Conservation (phyloP, 2,888 invertebrate species). For the Acanthosoma haemorrhoidale region DNA sequence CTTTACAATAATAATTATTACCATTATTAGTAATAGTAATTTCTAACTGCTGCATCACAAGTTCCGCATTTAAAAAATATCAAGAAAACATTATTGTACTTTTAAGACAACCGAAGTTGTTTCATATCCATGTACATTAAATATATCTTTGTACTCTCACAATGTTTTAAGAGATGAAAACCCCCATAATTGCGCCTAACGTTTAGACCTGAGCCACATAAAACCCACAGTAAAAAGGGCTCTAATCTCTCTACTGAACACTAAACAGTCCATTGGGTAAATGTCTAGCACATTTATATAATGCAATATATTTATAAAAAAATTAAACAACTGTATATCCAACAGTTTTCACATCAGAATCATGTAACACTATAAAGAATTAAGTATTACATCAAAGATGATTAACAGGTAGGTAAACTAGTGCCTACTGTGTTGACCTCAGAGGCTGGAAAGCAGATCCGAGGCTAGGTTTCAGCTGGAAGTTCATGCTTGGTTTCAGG, state of each 20-base stretch:
- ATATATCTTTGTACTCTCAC: constrained; percentile 26
- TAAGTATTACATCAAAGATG: background rate
- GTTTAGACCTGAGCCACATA: background rate
- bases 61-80: constrained; percentile 9
- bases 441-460: constrained; percentile 77
- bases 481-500: constrained; percentile 62
- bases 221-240: background rate
- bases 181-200: background rate
- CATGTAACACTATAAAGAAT: background rate
- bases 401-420: background rate
- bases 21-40: background rate
- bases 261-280: constrained; percentile 16
- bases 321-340: constrained; percentile 14
- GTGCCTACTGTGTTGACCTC: constrained; percentile 46
- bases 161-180: constrained; percentile 18
- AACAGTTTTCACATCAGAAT: background rate
- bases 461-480: constrained; percentile 71
- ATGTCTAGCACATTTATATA: constrained; percentile 17
- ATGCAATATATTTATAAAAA: background rate
- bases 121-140: constrained; percentile 16
- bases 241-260: constrained; percentile 11
- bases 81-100: constrained; percentile 28
- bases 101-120: constrained; percentile 27
- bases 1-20: constrained; percentile 7
- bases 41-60: background rate